These are phyloP conservation scores for Diaperis boleti DNA, from an alignment of 2,888 invertebrate genomes.

Conservation along the genomic window DNA sequence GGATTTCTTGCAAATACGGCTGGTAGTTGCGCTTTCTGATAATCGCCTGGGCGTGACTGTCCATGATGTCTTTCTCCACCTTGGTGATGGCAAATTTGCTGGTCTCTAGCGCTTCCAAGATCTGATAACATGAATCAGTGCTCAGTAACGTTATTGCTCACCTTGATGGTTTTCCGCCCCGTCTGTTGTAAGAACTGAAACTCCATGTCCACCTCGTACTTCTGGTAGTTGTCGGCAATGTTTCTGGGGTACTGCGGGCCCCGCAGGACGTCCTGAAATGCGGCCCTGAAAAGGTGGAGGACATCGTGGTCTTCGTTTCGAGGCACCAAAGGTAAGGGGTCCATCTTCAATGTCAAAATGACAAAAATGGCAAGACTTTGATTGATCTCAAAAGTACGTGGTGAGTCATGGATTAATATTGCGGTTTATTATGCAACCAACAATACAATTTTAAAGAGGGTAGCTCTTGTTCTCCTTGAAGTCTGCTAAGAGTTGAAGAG, in stretches of 20 bases:
- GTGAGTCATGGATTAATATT: no score
- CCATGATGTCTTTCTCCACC: conserved; percentile 51
- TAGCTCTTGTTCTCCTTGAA: no score
- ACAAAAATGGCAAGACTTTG: no score
- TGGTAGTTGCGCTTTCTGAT: conserved; percentile 49
- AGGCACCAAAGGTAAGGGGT: conserved; percentile 56
- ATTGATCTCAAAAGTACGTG: no score
- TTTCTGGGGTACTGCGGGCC: conserved; percentile 51
- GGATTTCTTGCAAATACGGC: conserved; percentile 54
- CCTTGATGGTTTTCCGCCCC: conserved; percentile 1
- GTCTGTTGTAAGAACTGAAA: conserved; percentile 4
- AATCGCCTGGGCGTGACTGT: conserved; percentile 54
- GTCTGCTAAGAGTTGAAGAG: no score
- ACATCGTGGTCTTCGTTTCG: conserved; percentile 56
- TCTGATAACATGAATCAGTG: neutral
- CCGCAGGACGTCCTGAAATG: conserved; percentile 58
- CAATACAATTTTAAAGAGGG: no score
- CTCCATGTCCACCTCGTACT: conserved; percentile 51
- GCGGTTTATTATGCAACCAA: no score
- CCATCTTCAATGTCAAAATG: conserved; percentile 54
- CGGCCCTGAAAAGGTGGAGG: conserved; percentile 53
- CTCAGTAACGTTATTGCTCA: neutral
- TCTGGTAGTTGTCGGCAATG: conserved; percentile 55
- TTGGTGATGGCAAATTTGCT: neutral
- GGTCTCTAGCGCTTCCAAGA: conserved; percentile 27